Evolutionary conservation across 2,113 vertebrate species (phyloP), one percentile per base, ranked within the genome.

Genomic region (Eudyptes chrysolophus): DNA sequence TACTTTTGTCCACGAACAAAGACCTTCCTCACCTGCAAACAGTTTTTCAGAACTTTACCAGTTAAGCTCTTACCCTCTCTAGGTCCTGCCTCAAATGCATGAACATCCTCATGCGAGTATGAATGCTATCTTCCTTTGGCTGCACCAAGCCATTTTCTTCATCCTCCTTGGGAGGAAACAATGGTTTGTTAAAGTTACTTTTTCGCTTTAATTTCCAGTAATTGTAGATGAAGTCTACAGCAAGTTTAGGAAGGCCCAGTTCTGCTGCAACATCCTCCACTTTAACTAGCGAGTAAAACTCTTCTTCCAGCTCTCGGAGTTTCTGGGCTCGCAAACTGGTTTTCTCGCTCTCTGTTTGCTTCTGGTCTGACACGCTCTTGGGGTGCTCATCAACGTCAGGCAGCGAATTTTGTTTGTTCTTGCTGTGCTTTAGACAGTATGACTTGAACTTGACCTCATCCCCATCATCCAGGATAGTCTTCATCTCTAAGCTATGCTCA

Each of bases 371-470:
- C 15, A 98, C 75, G 8, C 98, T 98, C 77, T 99, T 98, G 54
- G 98, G 98, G 6, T 98, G 74, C 55, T 99, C 98, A 30, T 98
- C 98, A 1, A 97, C n/a, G 18, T 98, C 98, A 54, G 96, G 70
- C 18, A 96, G 60, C 0, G 87, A 83, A 69, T 94, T 98, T 82
- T 97, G 98, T 94, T 99, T 99, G 85, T 98, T 98, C 96, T 99
- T 99, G 98, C 99, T 99, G 98, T 99, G 99, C 97, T 99, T 99
- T 69, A 99, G 98, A 96, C 99, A 99, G 89, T 99, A 99, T 0
- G 99, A 99, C 97, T 99, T 99, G 97, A 99, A 99, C 84, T 99
- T 99, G 51, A 99, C 99, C 94, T 99, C 99, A 54, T 99, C 99
- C 2, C 99, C 99, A 7, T 99, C 99, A 38, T 99, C 99, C 93